Base-by-base conservation (phyloP, 2,797 vertebrate genomes). In the Echeneis naucrates region DNA sequence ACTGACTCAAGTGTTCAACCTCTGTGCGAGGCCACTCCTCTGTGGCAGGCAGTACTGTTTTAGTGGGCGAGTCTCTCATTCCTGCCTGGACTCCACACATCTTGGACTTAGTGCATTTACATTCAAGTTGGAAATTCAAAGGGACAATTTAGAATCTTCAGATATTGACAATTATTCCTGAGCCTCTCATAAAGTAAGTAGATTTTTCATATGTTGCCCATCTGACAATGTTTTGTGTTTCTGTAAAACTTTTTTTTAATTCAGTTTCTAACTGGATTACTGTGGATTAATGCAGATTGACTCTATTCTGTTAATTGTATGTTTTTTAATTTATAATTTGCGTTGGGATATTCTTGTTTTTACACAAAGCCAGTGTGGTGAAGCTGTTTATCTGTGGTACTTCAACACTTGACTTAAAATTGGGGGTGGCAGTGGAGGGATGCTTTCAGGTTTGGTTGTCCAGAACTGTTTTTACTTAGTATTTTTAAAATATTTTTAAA, bases 11-110 rank as follows among this genome's bases (percentile, higher is more conserved):
- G 78, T 51, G 85, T 80, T 66, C 83, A 57, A 72, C 87, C 78
- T 77, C 51, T 69, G 27, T 55, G 16, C 45, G 57, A 67, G 60
- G 85, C 91, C 91, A 88, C 93, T 80, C 92, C 93, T 83, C 77
- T 72, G 52, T 63, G 78, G 68, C 72, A 83, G 80, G 68, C 81
- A 80, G 78, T 30, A 23, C 84, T 75, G 52, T 78, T 57, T 72
- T 27, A 77, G 77, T 78, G 83, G 87, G 90, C 59, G 85, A 88
- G 87, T 84, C 78, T 61, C 64, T 86, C 84, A 84, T 87, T 88
- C 82, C 65, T 83, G 72, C 67, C 65, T 78, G 69, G 73, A 81
- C 69, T 87, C 53, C n/a, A 21, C 71, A 33, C 67, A 6, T 67
- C 68, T 82, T 23, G 1, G 68, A 23, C 72, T 84, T 68, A 50